Conservation (phyloP, 2,797 vertebrate genomes). For the Zenarchopterus dispar region DNA sequence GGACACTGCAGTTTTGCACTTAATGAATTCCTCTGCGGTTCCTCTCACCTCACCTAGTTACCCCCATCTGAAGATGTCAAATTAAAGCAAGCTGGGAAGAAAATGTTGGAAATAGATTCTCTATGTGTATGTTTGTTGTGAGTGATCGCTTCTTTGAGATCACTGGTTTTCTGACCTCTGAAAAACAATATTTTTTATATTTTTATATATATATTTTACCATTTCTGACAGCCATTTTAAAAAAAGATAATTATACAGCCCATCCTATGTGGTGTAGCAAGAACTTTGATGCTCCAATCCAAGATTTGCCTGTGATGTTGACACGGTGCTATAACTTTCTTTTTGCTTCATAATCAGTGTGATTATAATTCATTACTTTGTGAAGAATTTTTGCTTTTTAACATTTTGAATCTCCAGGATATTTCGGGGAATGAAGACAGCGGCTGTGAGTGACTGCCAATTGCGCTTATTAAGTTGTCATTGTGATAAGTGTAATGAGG, state of each 20-base stretch:
- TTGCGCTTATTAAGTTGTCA: conserved; percentile 82
- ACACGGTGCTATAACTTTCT: too few species aligned
- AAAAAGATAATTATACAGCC: too few species aligned
- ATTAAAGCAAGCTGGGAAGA: conserved; percentile 80
- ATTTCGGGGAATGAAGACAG: conserved; percentile 57
- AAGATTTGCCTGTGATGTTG: too few species aligned
- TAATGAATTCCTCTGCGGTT: conserved; percentile 97
- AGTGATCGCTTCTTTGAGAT: conserved; percentile 17
- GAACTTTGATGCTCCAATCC: too few species aligned
- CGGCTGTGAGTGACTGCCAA: conserved; percentile 71
- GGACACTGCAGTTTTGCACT: conserved; percentile 89
- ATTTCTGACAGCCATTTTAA: too few species aligned
- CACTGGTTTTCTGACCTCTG: conserved; percentile 37
- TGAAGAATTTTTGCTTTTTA: conserved; percentile 42
- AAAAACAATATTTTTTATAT: too few species aligned
- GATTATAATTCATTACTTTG: conserved; percentile 24
- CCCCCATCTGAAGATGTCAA: conserved; percentile 85
- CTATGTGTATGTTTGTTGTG: conserved; percentile 46
- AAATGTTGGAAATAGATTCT: conserved; percentile 34
- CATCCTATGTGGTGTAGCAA: too few species aligned
- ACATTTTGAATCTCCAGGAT: conserved; percentile 41
- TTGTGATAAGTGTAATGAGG: conserved; percentile 78
- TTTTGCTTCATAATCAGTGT: conserved; percentile 22
- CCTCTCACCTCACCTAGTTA: conserved; percentile 84
- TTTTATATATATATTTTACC: too few species aligned